Evolutionary conservation across 2,888 invertebrate species (phyloP), one percentile per base, ranked within the genome.

Genomic region (Ichneumoninae sp.): DNA sequence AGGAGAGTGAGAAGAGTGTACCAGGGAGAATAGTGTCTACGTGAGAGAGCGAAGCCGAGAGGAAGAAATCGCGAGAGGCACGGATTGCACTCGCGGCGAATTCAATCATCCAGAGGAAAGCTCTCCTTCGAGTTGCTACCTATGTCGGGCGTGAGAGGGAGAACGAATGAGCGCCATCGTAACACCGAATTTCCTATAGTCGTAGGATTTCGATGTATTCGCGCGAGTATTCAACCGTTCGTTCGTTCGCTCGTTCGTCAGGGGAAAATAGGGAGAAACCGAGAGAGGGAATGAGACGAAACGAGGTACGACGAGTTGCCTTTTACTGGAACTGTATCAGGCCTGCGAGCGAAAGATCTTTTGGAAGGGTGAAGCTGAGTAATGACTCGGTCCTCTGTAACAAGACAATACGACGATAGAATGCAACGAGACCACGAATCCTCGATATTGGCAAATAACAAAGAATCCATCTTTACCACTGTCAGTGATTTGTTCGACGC

Each of bases 71-170:
- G 77, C 84, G 68, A 52, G 65, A 60, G 40, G 75, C 36, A 79
- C 75, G 84, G 84, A 85, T 85, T 85, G 82, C 80, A 82, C 80
- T 76, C 80, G 82, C 79, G 79, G 82, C 68, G 76, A 85, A 85
- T 85, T 85, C 84, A 85, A 85, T 85, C 84, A 82, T 85, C 84
- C 76, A 16, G 62, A 62, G 79, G 72, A 77, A 82, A 80, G 84
- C 79, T 85, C 57, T 54, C 30, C 52, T 72, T 30, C 65, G 44
- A 16, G 30, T 30, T 80, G 76, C 50, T 66, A 36, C 72, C 71
- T 70, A 57, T 52, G 60, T 52, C 66, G 22, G 16, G 26, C 13
- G 13, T 13, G 57, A 22, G 57, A 57, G 22, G 26, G 57, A 22
- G 57, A 57, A 19, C 74, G 47, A 30, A 40, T 54, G 76, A 69